Evolutionary conservation across 2,888 invertebrate species (phyloP).

Genomic region (Ichneumoninae sp.): DNA sequence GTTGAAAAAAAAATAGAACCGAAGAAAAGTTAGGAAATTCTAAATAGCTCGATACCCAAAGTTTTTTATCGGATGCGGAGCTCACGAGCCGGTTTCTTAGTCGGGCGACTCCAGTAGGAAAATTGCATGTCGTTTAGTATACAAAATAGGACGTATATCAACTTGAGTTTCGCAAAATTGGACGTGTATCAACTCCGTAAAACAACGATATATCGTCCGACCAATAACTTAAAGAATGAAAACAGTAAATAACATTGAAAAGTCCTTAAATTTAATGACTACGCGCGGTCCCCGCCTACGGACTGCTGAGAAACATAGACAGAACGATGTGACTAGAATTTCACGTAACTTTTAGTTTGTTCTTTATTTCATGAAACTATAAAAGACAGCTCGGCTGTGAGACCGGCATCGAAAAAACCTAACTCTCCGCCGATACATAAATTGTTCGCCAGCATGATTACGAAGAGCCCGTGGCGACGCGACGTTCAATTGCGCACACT

Average conservation of each 20-base stretch:
- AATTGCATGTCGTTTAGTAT: neutral
- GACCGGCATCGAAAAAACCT: neutral
- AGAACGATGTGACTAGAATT: neutral
- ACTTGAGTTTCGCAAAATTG: neutral
- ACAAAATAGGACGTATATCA: neutral
- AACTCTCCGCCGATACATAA: neutral
- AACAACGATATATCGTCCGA: no score
- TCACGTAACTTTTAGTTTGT: neutral
- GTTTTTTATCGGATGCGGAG: constrained; percentile 29
- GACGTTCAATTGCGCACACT: constrained; percentile 63
- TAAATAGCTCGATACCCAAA: constrained; percentile 6
- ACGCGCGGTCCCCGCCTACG: neutral
- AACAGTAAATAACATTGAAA: neutral
- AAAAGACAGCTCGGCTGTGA: neutral
- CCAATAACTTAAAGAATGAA: neutral
- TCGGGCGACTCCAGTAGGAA: neutral
- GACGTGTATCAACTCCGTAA: neutral
- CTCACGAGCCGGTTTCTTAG: neutral
- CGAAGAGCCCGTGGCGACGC: constrained; percentile 38
- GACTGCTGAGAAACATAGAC: neutral
- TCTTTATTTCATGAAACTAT: neutral
- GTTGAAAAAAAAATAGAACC: neutral
- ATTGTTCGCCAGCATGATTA: constrained; percentile 27
- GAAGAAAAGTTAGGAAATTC: constrained; percentile 26
- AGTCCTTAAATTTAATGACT: neutral